Evolutionary conservation across 2,113 vertebrate species (phyloP), one percentile per base, ranked within the genome.

Genomic region (Alaudala cheleensis): DNA sequence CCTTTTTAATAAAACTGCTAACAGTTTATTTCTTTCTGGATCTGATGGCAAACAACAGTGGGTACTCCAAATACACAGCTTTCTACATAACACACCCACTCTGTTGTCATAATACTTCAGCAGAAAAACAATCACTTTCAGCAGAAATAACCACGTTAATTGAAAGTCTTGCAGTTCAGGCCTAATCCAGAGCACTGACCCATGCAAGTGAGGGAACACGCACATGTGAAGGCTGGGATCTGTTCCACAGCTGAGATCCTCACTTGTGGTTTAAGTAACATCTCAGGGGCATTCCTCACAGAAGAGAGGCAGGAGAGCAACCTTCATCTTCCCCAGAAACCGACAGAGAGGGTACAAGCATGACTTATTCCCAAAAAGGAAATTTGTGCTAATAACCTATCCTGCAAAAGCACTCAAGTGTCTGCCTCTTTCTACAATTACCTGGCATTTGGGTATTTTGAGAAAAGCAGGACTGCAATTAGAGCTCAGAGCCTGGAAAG

Each of bases 1-100:
- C 88, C 73, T 87, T 91, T 93, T 70, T 73, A 86, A 86, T 79
- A 82, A 94, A 95, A 92, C 79, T 94, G 21, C n/a, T 25, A 65
- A 50, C 37, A 86, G 57, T 71, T 77, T 91, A 65, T 54, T 54
- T 47, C 37, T 89, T 71, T 77, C 83, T 90, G 42, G 51, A 81
- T 61, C 80, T 84, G 85, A 34, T 44, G 39, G 58, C 78, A 82
- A 92, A 88, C 67, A 86, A 66, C 65, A 74, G 79, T 2, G 16
- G 92, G 40, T 23, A 45, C 10, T 94, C 65, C 71, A 87, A 79
- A 72, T 8, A 42, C 1, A 5, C 29, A 64, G 22, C 40, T 79
- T 79, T 64, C 74, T n/a, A 56, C 67, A 61, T 50, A 67, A 80
- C 19, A 74, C 67, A 67, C 44, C 72, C 76, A 86, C 83, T 64